Percentiles rank a stretch among this genome's conserved stretches.
phyloP scores from a whole-genome alignment of 2,888 invertebrate genomes.

The Eudasyphora cyanicolor region DNA sequence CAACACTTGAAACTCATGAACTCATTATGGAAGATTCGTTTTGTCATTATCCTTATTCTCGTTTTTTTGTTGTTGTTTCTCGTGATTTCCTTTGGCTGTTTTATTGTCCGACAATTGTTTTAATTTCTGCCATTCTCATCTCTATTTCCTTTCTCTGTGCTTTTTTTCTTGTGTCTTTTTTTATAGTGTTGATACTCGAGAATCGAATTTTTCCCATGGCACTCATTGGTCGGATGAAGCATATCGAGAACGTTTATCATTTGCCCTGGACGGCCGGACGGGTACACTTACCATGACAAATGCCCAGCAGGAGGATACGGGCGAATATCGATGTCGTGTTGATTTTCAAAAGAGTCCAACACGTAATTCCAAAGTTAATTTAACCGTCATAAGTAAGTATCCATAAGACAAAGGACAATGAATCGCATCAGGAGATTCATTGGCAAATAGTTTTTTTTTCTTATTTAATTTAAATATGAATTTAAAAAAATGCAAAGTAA shows the following conservation, averaged over 20 bases:
- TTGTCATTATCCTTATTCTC: not conserved
- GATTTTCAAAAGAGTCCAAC: constrained; percentile 95
- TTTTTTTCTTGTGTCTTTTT: not conserved
- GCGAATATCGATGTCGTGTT: constrained; percentile 92
- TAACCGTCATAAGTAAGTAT: constrained; percentile 93
- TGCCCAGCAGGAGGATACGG: constrained; percentile 88
- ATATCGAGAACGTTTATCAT: constrained; percentile 87
- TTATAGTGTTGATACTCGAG: constrained; percentile 81
- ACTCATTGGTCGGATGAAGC: constrained; percentile 82
- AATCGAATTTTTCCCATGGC: constrained; percentile 80
- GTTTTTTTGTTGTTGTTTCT: not conserved
- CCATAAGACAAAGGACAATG: not conserved
- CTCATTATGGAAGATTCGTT: not conserved
- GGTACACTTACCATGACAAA: constrained; percentile 88
- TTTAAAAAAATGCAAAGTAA: no score
- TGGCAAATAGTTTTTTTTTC: not conserved
- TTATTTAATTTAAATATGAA: no score
- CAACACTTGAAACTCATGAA: not conserved
- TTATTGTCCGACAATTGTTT: not conserved
- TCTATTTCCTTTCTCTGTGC: not conserved
- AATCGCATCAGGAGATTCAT: not conserved
- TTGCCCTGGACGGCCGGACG: constrained; percentile 87
- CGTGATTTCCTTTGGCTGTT: not conserved
- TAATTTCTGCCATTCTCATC: constrained; percentile 6
- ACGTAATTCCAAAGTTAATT: constrained; percentile 91